phyloP scores from a whole-genome alignment of 2,113 vertebrate species.

The Thalassoma bifasciatum region DNA sequence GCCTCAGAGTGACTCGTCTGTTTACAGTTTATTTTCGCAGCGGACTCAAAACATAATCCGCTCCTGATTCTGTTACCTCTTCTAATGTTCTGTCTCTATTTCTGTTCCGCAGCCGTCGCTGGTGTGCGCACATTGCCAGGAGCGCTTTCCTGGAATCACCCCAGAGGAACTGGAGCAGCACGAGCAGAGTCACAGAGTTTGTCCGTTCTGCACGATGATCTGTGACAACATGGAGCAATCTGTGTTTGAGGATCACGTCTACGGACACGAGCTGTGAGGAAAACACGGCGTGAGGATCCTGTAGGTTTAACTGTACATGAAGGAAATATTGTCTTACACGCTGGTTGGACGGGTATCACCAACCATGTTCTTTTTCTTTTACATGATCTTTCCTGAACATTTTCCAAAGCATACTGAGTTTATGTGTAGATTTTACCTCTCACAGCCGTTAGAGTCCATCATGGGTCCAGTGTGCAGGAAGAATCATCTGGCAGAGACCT shows the following conservation, averaged over 20 bases:
- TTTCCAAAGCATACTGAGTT: neutral
- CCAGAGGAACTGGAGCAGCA: slow-evolving; percentile 73
- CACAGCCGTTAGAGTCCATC: neutral
- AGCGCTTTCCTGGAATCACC: slow-evolving; percentile 79
- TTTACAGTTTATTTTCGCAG: slow-evolving; percentile 61
- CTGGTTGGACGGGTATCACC: neutral
- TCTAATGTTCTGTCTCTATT: slow-evolving; percentile 20
- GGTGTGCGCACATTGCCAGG: slow-evolving; percentile 78
- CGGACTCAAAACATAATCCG: slow-evolving; percentile 51
- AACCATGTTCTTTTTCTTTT: neutral
- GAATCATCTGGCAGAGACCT: slow-evolving; percentile 7
- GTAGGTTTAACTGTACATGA: neutral
- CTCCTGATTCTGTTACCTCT: slow-evolving; percentile 44
- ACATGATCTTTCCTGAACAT: neutral
- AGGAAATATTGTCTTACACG: neutral
- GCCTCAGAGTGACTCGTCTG: slow-evolving; percentile 2
- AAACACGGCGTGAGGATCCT: fast-evolving
- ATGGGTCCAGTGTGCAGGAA: neutral
- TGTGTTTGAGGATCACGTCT: slow-evolving; percentile 82
- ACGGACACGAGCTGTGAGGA: slow-evolving; percentile 71
- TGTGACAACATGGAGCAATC: slow-evolving; percentile 80
- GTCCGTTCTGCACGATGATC: slow-evolving; percentile 81
- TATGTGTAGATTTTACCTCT: neutral
- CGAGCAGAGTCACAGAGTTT: slow-evolving; percentile 79
- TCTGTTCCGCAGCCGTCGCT: slow-evolving; percentile 36